Conservation (phyloP, 2,797 vertebrate genomes). For the Ceryle rudis region DNA sequence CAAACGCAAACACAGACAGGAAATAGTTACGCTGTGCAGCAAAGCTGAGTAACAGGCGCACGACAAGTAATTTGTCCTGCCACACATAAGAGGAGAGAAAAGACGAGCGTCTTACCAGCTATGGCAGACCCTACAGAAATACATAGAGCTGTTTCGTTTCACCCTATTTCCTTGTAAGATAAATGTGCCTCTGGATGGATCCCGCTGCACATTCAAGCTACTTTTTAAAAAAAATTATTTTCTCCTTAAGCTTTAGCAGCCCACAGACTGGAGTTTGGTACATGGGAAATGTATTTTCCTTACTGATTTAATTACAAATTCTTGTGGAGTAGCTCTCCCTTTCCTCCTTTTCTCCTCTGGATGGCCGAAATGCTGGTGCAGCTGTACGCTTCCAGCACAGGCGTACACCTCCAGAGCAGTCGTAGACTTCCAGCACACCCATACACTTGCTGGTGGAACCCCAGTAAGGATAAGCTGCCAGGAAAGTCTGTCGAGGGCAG, state of each 20-base stretch:
- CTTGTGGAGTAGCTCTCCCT: background rate
- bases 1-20: background rate
- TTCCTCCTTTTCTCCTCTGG: background rate
- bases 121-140: background rate
- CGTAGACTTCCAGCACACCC: background rate
- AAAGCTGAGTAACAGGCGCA: background rate
- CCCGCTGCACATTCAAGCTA: background rate
- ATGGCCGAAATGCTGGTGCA: background rate
- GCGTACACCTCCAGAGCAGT: no score
- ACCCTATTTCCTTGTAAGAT: background rate
- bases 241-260: background rate
- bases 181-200: background rate
- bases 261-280: background rate
- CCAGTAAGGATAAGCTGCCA: background rate
- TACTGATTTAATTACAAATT: background rate
- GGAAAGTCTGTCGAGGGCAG: background rate
- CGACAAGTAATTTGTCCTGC: background rate
- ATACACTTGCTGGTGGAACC: background rate
- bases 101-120: background rate
- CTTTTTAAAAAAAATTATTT: background rate
- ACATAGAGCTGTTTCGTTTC: background rate
- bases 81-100: background rate
- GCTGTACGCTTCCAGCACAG: background rate
- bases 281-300: background rate
- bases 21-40: background rate